Base-by-base conservation (phyloP, 1,140 invertebrate genomes). In the Antheraea mylitta region DNA sequence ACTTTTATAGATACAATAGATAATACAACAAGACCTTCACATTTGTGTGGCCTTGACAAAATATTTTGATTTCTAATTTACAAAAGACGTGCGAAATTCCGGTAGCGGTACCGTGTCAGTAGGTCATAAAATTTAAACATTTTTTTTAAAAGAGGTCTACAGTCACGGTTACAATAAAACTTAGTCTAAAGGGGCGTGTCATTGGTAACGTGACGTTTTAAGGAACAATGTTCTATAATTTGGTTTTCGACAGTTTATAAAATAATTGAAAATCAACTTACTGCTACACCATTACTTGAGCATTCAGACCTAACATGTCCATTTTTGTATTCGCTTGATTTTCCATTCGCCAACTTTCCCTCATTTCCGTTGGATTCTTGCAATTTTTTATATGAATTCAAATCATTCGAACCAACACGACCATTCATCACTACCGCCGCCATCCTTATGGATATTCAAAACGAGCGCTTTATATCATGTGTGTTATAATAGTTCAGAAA, bases 291-390 rank as follows among this genome's bases (percentile, higher is more conserved):
- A 80, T 87, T 83, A 53, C 69, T 74, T 59, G 65, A 30, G 60
- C 70, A 62, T 72, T 68, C 45, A 62, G 78, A 70, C 70, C 80
- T 88, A 18, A 67, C 38, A 36, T 75, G 79, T 58, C 85, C 83
- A 75, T 90, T 90, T 71, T 71, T 76, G 58, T 78, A 63, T 13
- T 77, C 66, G 18, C 71, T 73, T 16, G 78, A 62, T 80, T 86
- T 83, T 30, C 82, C 83, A 82, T 86, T 90, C 62, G 76, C 16
- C 65, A 76, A 58, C 62, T 79, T 80, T 48, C 72, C 70, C 19
- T 80, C 70, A 37, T 76, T 81, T 37, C 65, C 74, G 63, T 81
- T 80, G 70, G 59, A 80, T 78, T 83, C 64, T 64, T 75, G 18
- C 9, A 67, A 18, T 62, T 75, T 80, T 65, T 71, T 78, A 48